phyloP scores from a whole-genome alignment of 1,140 invertebrate genomes.

The Mercenaria mercenaria region DNA sequence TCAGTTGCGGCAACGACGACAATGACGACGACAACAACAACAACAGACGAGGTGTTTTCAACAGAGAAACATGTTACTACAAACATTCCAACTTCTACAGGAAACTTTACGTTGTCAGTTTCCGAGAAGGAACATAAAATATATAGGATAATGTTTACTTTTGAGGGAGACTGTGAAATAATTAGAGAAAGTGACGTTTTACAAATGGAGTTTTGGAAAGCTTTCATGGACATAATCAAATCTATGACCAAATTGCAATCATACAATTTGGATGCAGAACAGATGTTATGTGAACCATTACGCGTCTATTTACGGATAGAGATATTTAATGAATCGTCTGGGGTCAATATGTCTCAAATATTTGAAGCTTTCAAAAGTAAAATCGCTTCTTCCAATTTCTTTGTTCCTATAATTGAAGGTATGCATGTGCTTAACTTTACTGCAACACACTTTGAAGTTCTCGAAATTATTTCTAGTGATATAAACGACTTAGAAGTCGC shows the following conservation, averaged over 20 bases:
- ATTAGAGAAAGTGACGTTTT: not conserved
- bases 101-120: not conserved
- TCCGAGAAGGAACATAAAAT: not conserved
- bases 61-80: not conserved
- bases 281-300: slow-evolving; percentile 10
- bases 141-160: not conserved
- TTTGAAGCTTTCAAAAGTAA: not conserved
- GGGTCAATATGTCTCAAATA: not conserved
- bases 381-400: not conserved
- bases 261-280: not conserved
- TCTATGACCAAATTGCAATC: not conserved
- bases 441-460: not conserved
- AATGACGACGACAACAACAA: not conserved
- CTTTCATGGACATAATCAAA: not conserved
- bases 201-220: not conserved
- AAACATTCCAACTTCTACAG: not conserved
- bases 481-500: slow-evolving; percentile 24
- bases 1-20: too few relatives aligned
- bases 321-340: not conserved
- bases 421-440: not conserved
- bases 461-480: not conserved
- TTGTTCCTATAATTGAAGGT: not conserved
- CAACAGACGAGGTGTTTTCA: not conserved
- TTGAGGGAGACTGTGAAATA: slow-evolving; percentile 2
- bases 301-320: not conserved